Evolutionary conservation across 2,113 vertebrate species (phyloP), one percentile per base, ranked within the genome.

Genomic region (Rhea pennata): DNA sequence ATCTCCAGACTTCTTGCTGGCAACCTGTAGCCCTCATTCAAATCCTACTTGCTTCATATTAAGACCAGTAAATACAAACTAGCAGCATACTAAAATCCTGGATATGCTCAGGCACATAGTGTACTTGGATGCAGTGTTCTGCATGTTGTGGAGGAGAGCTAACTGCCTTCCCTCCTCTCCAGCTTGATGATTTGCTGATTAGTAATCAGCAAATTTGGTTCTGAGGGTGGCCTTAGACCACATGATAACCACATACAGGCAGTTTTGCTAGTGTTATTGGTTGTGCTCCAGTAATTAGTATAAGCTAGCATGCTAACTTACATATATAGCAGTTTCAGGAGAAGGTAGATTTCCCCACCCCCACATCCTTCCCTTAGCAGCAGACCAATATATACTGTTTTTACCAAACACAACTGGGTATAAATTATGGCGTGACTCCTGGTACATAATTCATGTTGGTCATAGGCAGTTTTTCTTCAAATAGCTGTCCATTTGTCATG

Each of bases 211-310:
- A 82, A 39, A 82, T 48, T 70, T 82, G 84, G 6, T 84, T 87
- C 39, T 75, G 58, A 92, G 62, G 54, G 77, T 53, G 58, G 27
- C 62, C 81, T 73, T 22, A 71, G 40, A 54, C 44, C 22, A 56
- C 40, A 15, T 3, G 23, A 33, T 5, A 44, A 29, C 26, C 67
- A 89, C 87, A 84, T 39, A 31, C 24, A 46, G 29, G 84, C 67
- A 58, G 59, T 73, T 73, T n/a, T 83, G 56, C 56, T 76, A 5
- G 2, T 73, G 46, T 87, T 91, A 44, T 44, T 79, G 50, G 36
- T 21, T 96, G 83, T 86, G 15, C n/a, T 94, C 71, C 59, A 22
- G 64, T 71, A 85, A 85, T 93, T 90, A 93, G 71, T 3, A 64
- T 1, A 17, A 90, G 33, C 0, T 1, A 83, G 53, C 40, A n/a